Evolutionary conservation across 2,888 invertebrate species (phyloP).

Genomic region (Elaeidobius kamerunicus): DNA sequence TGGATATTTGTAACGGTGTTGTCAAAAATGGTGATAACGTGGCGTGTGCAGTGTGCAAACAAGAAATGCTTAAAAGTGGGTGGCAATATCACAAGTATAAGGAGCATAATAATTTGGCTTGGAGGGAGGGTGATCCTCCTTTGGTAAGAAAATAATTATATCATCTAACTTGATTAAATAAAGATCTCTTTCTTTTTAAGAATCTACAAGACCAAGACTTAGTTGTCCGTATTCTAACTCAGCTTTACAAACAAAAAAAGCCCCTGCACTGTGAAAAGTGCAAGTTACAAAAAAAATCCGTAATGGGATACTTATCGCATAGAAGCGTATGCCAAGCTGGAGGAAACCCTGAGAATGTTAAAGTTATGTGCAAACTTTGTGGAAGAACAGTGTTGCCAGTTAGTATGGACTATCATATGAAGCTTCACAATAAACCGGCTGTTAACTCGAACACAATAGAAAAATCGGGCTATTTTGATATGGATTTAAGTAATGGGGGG

Average conservation of each 20-base stretch:
- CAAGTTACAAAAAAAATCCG: slow-evolving; percentile 51
- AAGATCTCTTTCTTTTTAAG: slow-evolving; percentile 45
- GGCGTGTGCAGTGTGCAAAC: slow-evolving; percentile 53
- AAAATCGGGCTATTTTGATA: slow-evolving; percentile 18
- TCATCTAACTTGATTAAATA: not conserved
- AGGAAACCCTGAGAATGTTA: slow-evolving; percentile 52
- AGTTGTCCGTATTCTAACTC: slow-evolving; percentile 51
- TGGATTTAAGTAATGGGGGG: slow-evolving; percentile 6
- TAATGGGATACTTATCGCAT: slow-evolving; percentile 61
- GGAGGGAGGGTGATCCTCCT: slow-evolving; percentile 54
- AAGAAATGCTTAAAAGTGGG: slow-evolving; percentile 43
- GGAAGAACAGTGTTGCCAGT: slow-evolving; percentile 54
- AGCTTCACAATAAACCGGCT: slow-evolving; percentile 11
- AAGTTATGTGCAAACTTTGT: slow-evolving; percentile 56
- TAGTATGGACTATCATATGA: slow-evolving; percentile 56
- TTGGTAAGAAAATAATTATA: slow-evolving; percentile 48
- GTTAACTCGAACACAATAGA: not conserved
- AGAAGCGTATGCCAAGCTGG: slow-evolving; percentile 57
- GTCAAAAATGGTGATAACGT: slow-evolving; percentile 34
- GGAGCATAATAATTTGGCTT: slow-evolving; percentile 57
- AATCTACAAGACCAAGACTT: slow-evolving; percentile 53
- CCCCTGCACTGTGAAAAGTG: slow-evolving; percentile 57
- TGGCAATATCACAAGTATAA: slow-evolving; percentile 55
- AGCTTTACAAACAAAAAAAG: slow-evolving; percentile 48
- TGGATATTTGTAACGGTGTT: slow-evolving; percentile 33